Percentiles rank a stretch among this genome's conserved stretches.
Evolutionary conservation across 2,888 invertebrate genomes (phyloP).

Genomic region (Orchesellides sinensis): DNA sequence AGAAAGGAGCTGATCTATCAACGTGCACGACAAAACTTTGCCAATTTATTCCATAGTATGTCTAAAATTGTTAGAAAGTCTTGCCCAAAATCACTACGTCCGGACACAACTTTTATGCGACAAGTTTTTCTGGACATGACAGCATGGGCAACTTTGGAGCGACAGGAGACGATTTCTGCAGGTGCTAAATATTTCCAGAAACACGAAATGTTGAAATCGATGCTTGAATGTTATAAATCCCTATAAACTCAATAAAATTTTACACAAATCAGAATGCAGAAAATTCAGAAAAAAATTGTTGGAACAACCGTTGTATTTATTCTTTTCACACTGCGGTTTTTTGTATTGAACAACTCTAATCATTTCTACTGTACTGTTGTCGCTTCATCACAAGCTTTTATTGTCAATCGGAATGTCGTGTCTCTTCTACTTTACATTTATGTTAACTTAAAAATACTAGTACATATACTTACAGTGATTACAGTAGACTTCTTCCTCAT

Average conservation of each 20-base stretch:
- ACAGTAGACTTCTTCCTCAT: not conserved
- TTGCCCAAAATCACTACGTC: conserved; percentile 17
- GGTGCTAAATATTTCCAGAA: conserved; percentile 12
- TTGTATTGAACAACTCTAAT: conserved; percentile 33
- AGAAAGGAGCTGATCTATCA: not conserved
- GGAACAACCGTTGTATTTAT: not conserved
- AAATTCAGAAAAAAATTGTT: not conserved
- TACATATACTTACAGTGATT: not conserved
- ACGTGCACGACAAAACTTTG: conserved; percentile 28
- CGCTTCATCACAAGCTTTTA: conserved; percentile 33
- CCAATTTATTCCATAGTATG: conserved; percentile 31
- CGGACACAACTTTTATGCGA: conserved; percentile 30
- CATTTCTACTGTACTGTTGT: not conserved
- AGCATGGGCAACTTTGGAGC: conserved; percentile 36
- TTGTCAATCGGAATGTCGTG: conserved; percentile 43
- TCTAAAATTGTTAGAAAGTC: conserved; percentile 25
- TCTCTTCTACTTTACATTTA: too few relatives aligned
- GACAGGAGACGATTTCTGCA: not conserved
- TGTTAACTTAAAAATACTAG: not conserved
- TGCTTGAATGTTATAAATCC: conserved; percentile 1
- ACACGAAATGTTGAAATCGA: not conserved
- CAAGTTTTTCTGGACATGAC: conserved; percentile 36
- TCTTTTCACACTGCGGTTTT: not conserved
- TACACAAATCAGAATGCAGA: not conserved
- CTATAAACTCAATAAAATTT: not conserved